Base-by-base conservation (phyloP, 2,888 invertebrate species). In the Rotaria socialis region DNA sequence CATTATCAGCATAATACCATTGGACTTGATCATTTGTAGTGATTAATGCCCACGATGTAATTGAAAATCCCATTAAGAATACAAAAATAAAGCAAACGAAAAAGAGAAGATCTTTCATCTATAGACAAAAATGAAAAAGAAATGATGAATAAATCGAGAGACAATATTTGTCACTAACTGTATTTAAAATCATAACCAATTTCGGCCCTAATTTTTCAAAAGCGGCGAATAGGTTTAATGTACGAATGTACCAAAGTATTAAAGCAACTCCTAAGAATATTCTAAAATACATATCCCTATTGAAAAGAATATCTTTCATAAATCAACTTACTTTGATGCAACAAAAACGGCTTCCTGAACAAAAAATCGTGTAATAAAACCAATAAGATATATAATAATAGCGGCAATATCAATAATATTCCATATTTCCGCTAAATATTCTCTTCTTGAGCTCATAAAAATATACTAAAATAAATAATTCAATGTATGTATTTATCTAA, bases 141-240 rank as follows among this genome's bases (percentile, higher is more conserved):
- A 60, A 6, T 7, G 10, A 55, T 11, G 10, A 60, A 60, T 14
- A 8, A 60, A 60, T 27, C 3, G 14, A 14, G 27, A 60, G 0
- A n/a, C 0, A 10, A n/a, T 56, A 24, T 56, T 8, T 35, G 60
- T 84, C 47, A 14, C 84, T 41, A 50, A 86, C 84, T 55, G 85
- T 86, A 85, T 86, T 86, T 47, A 85, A 85, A 43, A 86, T 86
- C 86, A 86, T 86, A 35, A 85, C 55, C 16, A 86, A 60, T 75
- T 86, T 86, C 0, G 86, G 86, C n/a, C 86, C 86, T 14, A 86
- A 41, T 86, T 74, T 85, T 60, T 86, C 85, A 50, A 74, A 86
- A 22, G 85, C 86, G 27, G 85, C 80, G 41, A 85, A 86, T 22
- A 86, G 43, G 55, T 85, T 75, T 41, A 86, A 60, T 24, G 85